These are phyloP conservation scores for Stegana nigrithorax DNA, from an alignment of 2,888 invertebrate genomes.

Conservation along the genomic window DNA sequence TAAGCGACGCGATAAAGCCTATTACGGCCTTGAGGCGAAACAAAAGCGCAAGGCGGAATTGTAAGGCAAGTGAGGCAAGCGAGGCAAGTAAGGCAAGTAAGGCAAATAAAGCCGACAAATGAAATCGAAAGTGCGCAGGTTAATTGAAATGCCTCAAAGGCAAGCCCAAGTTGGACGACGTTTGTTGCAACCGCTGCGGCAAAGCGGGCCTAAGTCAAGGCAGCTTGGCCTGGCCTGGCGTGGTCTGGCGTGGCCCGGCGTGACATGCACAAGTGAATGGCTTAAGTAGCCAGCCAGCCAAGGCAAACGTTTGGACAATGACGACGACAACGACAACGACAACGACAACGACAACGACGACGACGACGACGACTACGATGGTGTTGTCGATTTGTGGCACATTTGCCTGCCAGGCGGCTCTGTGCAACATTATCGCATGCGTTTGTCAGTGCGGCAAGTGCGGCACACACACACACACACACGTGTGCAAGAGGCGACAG, in stretches of 20 bases:
- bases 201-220: not conserved
- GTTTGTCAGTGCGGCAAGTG: constrained; percentile 6
- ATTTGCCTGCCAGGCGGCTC: not conserved
- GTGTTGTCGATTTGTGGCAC: no score
- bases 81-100: not conserved
- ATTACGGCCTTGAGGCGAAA: constrained; percentile 10
- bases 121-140: constrained; percentile 58
- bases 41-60: constrained; percentile 1
- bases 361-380: no score
- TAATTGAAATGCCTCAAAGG: constrained; percentile 57
- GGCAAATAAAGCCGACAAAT: constrained; percentile 31
- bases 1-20: constrained; percentile 42
- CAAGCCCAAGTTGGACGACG: constrained; percentile 29
- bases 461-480: not conserved
- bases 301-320: not conserved
- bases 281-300: constrained; percentile 30
- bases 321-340: no score
- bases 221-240: not conserved
- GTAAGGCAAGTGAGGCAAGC: not conserved
- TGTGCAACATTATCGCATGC: constrained; percentile 24
- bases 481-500: not conserved
- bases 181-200: not conserved
- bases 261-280: constrained; percentile 8
- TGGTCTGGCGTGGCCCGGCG: constrained; percentile 23
- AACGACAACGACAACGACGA: no score